Percentiles rank a stretch among this genome's conserved stretches.
phyloP scores from a whole-genome alignment of 2,113 vertebrate genomes.

The Quiscalus mexicanus region DNA sequence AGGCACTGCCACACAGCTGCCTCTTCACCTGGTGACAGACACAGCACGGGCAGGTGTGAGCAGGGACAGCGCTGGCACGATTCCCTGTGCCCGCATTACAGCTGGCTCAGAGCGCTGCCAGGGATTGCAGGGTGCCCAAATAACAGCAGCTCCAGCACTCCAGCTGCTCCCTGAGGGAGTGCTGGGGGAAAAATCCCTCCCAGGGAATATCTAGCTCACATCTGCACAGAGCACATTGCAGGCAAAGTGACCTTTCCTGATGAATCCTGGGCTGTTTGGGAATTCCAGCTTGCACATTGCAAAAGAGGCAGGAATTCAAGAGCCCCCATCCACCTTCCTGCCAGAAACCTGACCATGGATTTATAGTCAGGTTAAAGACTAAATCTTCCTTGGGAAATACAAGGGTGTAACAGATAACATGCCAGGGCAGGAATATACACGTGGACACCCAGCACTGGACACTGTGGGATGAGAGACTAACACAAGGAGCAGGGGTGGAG shows the following conservation, averaged over 20 bases:
- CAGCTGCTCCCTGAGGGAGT: not conserved
- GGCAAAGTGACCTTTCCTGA: not conserved
- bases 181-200: not conserved
- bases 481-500: not conserved
- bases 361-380: not conserved
- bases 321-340: not conserved
- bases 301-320: not conserved
- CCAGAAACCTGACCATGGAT: not conserved
- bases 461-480: not conserved
- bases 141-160: not conserved
- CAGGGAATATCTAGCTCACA: not conserved
- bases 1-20: slow-evolving; percentile 86
- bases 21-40: slow-evolving; percentile 83
- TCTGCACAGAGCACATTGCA: not conserved
- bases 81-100: not conserved
- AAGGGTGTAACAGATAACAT: not conserved
- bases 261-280: not conserved
- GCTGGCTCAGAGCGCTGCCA: not conserved
- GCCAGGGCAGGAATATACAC: not conserved
- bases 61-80: not conserved
- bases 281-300: rapidly evolving
- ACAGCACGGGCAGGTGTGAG: not conserved
- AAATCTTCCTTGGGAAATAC: not conserved
- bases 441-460: not conserved
- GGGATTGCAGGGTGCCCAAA: rapidly evolving